A percentile compares a stretch with the other conserved stretches of the same genome.
Evolutionary conservation across 1,140 invertebrate species (phyloP).

Genomic region (Cherax destructor): DNA sequence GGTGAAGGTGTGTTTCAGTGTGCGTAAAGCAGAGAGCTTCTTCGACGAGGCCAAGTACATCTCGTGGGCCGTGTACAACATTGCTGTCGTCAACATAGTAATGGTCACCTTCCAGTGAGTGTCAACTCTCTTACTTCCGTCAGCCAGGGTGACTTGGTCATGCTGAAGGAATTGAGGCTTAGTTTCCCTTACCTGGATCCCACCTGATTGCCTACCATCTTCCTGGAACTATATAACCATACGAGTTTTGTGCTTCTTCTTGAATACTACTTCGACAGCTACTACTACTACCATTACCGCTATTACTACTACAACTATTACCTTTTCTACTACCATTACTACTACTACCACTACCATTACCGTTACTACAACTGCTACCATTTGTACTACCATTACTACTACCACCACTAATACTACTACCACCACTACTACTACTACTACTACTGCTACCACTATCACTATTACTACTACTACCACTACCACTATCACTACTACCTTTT

Average conservation of each 20-base stretch:
- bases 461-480: neutral
- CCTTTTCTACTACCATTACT: no score
- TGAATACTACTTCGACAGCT: no score
- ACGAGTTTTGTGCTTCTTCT: no score
- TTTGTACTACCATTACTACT: no score
- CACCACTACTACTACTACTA: neutral
- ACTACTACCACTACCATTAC: neutral
- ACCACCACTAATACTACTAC: neutral
- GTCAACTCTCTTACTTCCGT: no score
- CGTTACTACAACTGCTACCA: neutral
- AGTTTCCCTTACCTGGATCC: no score
- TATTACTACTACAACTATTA: no score
- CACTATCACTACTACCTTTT: neutral
- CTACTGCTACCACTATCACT: neutral
- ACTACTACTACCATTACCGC: no score
- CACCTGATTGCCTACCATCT: no score
- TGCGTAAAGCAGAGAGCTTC: constrained; percentile 91
- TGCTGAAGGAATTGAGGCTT: no score
- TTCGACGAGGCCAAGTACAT: constrained; percentile 95
- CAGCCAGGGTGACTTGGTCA: no score
- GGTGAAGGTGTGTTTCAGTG: constrained; percentile 90
- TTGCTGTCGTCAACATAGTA: constrained; percentile 91
- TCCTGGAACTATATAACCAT: no score
- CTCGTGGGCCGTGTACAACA: constrained; percentile 95
- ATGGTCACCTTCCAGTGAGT: constrained; percentile 95